These are phyloP conservation scores for Apoderus coryli DNA, from an alignment of 2,888 invertebrate genomes.

Conservation along the genomic window DNA sequence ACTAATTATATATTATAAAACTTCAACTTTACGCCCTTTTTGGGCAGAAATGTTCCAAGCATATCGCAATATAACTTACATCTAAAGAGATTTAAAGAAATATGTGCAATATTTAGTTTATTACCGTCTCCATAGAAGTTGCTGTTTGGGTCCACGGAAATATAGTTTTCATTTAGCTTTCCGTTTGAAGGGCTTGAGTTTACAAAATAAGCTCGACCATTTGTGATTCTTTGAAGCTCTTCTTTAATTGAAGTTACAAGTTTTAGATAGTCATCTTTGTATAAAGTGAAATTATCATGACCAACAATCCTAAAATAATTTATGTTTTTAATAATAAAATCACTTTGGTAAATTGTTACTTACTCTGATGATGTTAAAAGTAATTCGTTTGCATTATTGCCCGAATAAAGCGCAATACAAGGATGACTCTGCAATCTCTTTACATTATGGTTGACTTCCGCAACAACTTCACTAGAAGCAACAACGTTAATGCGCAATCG, in stretches of 20 bases:
- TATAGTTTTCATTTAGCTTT: conserved; percentile 51
- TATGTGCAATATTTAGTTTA: too few relatives aligned
- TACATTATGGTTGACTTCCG: conserved; percentile 71
- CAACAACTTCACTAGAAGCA: conserved; percentile 44
- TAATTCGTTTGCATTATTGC: conserved; percentile 93
- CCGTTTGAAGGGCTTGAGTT: conserved; percentile 91
- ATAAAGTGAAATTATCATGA: conserved; percentile 20
- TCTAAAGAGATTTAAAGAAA: too few relatives aligned
- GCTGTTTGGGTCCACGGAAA: conserved; percentile 59
- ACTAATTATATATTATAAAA: too few relatives aligned
- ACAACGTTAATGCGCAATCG: too few relatives aligned
- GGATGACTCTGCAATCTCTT: conserved; percentile 73
- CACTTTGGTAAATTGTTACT: conserved; percentile 15
- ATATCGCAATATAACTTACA: too few relatives aligned
- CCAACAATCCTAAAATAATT: conserved; percentile 34
- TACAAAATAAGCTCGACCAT: conserved; percentile 47
- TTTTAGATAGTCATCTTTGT: conserved; percentile 57
- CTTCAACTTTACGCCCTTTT: too few relatives aligned
- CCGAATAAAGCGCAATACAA: conserved; percentile 81
- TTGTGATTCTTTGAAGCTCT: conserved; percentile 46
- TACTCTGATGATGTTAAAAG: conserved; percentile 58
- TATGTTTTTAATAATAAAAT: not conserved
- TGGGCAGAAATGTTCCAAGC: too few relatives aligned
- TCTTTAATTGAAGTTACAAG: conserved; percentile 63
- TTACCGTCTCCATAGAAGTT: conserved; percentile 73